phyloP scores from a whole-genome alignment of 2,113 vertebrate genomes.

The Xenotilapia longispinis region DNA sequence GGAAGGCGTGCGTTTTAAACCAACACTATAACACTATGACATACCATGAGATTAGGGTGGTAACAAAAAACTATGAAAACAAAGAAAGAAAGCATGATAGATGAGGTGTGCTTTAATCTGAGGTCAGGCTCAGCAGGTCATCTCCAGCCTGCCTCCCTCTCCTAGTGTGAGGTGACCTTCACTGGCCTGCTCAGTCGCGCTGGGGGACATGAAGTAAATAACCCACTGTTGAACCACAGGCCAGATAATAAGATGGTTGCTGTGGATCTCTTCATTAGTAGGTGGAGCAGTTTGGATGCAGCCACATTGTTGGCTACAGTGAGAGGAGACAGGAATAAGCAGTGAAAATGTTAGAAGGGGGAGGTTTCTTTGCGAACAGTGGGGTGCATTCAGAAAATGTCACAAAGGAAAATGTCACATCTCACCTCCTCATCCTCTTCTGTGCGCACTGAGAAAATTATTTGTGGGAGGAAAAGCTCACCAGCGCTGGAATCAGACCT shows the following conservation, averaged over 20 bases:
- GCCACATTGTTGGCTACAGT: neutral
- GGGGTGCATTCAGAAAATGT: neutral
- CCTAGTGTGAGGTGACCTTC: constrained; percentile 27
- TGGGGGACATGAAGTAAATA: neutral
- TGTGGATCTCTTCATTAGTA: constrained; percentile 11
- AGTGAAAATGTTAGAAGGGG: neutral
- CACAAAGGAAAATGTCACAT: constrained; percentile 9
- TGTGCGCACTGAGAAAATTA: neutral
- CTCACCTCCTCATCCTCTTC: neutral
- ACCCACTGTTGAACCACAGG: neutral
- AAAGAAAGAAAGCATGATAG: neutral
- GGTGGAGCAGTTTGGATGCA: neutral
- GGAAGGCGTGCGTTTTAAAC: neutral
- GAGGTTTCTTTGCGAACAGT: neutral
- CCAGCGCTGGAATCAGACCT: too few relatives aligned
- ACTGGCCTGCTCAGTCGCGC: neutral
- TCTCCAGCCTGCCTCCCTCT: neutral
- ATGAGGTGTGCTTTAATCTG: neutral
- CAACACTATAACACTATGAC: neutral
- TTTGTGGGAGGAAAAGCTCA: neutral
- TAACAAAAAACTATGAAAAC: neutral
- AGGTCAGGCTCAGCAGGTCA: neutral
- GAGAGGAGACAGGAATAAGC: neutral
- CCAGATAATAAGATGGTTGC: constrained; percentile 7
- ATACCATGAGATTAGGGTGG: neutral